phyloP scores from a whole-genome alignment of 2,888 invertebrate species.

The Lasioglossum lativentre region DNA sequence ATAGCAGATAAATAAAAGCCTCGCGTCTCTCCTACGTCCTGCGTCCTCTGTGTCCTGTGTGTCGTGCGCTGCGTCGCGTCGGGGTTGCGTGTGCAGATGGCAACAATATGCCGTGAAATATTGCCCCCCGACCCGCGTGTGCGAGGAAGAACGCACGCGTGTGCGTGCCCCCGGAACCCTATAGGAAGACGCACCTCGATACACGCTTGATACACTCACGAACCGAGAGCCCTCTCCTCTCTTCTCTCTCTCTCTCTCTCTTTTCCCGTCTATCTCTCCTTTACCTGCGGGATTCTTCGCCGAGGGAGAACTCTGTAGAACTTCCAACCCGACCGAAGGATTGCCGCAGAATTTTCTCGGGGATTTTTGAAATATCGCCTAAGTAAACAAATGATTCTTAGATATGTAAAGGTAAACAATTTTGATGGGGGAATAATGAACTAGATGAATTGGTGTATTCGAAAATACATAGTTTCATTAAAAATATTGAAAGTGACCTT shows the following conservation, averaged over 20 bases:
- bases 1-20: conserved; percentile 84
- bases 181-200: conserved; percentile 29
- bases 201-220: conserved; percentile 25
- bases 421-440: background rate
- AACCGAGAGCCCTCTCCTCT: background rate
- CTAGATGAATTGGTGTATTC: background rate
- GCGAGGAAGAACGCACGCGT: conserved; percentile 33
- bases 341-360: background rate
- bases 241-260: background rate
- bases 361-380: too few species aligned
- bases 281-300: conserved; percentile 31
- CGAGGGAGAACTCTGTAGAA: conserved; percentile 19
- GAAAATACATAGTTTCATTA: background rate
- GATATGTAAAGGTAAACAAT: too few species aligned
- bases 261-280: conserved; percentile 28
- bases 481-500: background rate
- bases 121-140: conserved; percentile 75
- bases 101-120: conserved; percentile 84
- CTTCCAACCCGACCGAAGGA: background rate
- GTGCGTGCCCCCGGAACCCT: conserved; percentile 29
- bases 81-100: conserved; percentile 84
- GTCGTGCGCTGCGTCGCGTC: conserved; percentile 61
- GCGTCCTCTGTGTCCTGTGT: conserved; percentile 63
- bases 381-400: too few species aligned
- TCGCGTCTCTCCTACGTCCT: conserved; percentile 74